A percentile compares a stretch with the other conserved stretches of the same genome.
Conservation (phyloP, 1,140 invertebrate genomes). For the Sitophilus oryzae region DNA sequence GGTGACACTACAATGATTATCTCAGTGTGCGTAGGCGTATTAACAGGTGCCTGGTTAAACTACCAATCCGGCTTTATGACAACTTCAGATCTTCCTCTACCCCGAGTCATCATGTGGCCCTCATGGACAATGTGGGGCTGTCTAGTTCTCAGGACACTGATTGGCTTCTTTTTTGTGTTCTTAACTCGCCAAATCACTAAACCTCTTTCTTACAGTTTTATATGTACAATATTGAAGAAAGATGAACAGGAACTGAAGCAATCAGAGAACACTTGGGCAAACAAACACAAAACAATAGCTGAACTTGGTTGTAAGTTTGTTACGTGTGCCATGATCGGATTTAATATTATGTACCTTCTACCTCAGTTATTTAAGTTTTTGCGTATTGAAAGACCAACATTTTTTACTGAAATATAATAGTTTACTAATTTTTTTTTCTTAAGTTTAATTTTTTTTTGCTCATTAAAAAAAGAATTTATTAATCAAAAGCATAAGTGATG, state of each 20-base stretch:
- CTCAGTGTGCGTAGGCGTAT: conserved; percentile 71
- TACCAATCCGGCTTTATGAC: conserved; percentile 67
- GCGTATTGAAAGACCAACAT: conserved; percentile 71
- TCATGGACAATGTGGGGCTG: conserved; percentile 62
- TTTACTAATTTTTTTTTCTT: background rate
- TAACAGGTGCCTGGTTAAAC: conserved; percentile 77
- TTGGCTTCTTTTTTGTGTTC: conserved; percentile 69
- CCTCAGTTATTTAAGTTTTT: conserved; percentile 71
- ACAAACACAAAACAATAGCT: conserved; percentile 64
- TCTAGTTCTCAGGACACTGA: conserved; percentile 59
- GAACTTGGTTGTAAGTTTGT: conserved; percentile 79
- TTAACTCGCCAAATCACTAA: conserved; percentile 64
- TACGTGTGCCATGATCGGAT: conserved; percentile 67
- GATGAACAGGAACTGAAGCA: conserved; percentile 57
- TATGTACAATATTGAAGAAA: conserved; percentile 62
- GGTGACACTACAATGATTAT: conserved; percentile 82
- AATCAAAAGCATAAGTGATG: too few relatives aligned
- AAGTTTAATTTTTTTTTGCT: background rate
- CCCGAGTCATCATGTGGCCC: conserved; percentile 74
- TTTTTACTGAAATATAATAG: conserved; percentile 76
- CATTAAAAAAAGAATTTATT: background rate
- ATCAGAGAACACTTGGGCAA: conserved; percentile 56
- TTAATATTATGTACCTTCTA: conserved; percentile 69
- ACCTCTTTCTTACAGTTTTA: conserved; percentile 58
- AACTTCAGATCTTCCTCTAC: conserved; percentile 51